Conservation (phyloP, 35 echinoderm and acorn worm species). For the Holothuria glaberrima region DNA sequence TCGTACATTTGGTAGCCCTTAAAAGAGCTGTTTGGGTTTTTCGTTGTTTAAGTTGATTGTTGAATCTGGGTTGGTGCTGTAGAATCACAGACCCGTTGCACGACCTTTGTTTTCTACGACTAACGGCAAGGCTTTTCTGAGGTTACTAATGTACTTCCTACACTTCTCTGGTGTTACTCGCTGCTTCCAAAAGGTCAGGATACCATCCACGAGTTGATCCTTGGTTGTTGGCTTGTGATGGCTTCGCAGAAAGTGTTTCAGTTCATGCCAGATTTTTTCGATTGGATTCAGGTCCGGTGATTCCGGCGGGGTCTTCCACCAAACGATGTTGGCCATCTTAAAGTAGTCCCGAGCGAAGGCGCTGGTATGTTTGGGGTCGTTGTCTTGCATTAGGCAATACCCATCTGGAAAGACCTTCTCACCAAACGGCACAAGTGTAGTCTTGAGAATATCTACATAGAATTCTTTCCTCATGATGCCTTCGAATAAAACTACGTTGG, state of each 20-base stretch:
- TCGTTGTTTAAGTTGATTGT: too few relatives aligned
- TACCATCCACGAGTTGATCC: slow-evolving; percentile 58
- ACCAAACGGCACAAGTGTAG: background rate
- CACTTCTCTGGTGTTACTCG: background rate
- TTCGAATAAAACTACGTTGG: background rate
- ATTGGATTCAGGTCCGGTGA: slow-evolving; percentile 70
- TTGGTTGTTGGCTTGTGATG: slow-evolving; percentile 48
- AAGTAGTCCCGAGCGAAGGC: background rate
- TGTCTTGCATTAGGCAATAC: slow-evolving; percentile 7
- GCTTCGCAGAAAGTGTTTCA: slow-evolving; percentile 48
- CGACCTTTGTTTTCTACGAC: slow-evolving; percentile 37
- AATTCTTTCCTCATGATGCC: background rate
- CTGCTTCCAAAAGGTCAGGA: slow-evolving; percentile 38
- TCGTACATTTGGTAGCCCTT: too few relatives aligned
- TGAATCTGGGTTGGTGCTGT: too few relatives aligned
- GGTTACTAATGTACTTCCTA: slow-evolving; percentile 48
- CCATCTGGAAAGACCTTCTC: background rate
- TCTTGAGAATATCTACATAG: background rate
- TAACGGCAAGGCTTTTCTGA: slow-evolving; percentile 54
- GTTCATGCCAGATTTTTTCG: slow-evolving; percentile 56
- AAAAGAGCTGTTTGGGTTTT: too few relatives aligned
- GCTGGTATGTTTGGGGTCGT: slow-evolving; percentile 40
- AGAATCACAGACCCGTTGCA: slow-evolving; percentile 57
- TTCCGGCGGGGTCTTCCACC: slow-evolving; percentile 59
- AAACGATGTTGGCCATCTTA: slow-evolving; percentile 12